Base-by-base conservation (phyloP, 2,888 invertebrate species). In the Lacanobia oleracea region DNA sequence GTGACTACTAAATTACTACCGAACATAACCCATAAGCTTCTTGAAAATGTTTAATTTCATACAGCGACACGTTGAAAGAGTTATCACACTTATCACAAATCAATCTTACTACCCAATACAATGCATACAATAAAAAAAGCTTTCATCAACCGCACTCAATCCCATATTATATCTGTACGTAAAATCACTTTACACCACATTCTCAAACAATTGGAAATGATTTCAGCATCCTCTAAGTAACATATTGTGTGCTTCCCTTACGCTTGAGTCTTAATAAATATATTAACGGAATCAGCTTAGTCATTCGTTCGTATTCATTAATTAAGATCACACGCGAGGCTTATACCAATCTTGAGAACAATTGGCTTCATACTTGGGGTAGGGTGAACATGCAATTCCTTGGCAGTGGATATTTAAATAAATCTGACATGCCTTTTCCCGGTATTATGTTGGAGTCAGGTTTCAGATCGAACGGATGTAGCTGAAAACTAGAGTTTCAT, bases 241-340 rank as follows among this genome's bases (percentile, higher is more conserved):
- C 82, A 83, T 56, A 81, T 81, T 77, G 86, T 77, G 61, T 60
- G 72, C 65, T 74, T 74, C 86, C 86, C 84, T 82, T 59, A 79
- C 73, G 43, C 37, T 76, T 12, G 84, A 83, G 83, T 83, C 83
- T 87, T 88, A 91, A 90, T 94, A 94, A 94, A 94, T 94, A 94
- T 94, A 94, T 95, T 94, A 94, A 93, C 91, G 90, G 90, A 95
- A 95, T 94, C 88, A 94, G 95, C 95, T 94, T 93, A 94, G 92
- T 95, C 95, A 95, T 94, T 95, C 95, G 91, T 94, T 93, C 92
- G 88, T 91, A 93, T 94, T 95, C 95, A 95, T 95, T 95, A 95
- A 95, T 95, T 95, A 95, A 95, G 95, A 94, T 95, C 95, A 95
- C 93, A 95, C 94, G 95, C 94, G 95, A 91, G 91, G 89, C 93